A percentile compares a stretch with the other conserved stretches of the same genome.
Evolutionary conservation across 2,113 vertebrate genomes (phyloP).

Genomic region (Beaufortia kweichowensis): DNA sequence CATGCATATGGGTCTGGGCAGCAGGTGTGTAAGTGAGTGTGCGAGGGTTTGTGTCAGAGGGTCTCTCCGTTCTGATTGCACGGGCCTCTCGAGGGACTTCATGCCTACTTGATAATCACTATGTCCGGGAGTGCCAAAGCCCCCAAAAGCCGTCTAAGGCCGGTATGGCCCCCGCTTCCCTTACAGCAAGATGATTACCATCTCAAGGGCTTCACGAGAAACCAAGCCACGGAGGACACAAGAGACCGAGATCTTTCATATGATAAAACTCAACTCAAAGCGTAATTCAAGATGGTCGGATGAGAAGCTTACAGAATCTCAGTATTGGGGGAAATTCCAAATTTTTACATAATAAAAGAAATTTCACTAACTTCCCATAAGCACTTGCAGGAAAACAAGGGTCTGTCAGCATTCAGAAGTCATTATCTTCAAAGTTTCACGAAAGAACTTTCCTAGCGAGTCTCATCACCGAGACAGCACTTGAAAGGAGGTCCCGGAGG

Average conservation of each 20-base stretch:
- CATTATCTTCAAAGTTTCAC: conserved; percentile 31
- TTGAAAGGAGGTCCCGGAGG: conserved; percentile 42
- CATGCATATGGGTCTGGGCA: conserved; percentile 15
- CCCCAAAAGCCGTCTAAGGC: conserved; percentile 20
- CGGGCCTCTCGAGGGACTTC: conserved; percentile 37
- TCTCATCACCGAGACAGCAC: conserved; percentile 23
- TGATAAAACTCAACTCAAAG: conserved; percentile 31
- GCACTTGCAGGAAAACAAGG: conserved; percentile 6
- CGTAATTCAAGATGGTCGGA: neutral
- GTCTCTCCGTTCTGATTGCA: conserved; percentile 46
- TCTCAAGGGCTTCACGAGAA: conserved; percentile 23
- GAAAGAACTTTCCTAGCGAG: conserved; percentile 35
- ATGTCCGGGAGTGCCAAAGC: conserved; percentile 29
- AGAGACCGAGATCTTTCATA: conserved; percentile 38
- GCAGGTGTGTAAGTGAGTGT: conserved; percentile 7
- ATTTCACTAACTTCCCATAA: neutral
- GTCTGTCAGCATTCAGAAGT: conserved; percentile 30
- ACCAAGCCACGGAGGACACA: conserved; percentile 21
- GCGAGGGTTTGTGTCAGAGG: conserved; percentile 36
- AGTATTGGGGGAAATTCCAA: neutral
- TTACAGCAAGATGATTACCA: conserved; percentile 19
- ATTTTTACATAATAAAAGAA: too few relatives aligned
- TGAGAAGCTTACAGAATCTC: neutral
- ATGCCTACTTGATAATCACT: conserved; percentile 54
- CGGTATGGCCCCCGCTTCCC: neutral